These are phyloP conservation scores for Strigamia maritima DNA, from an alignment of 2,888 invertebrate species.

Conservation along the genomic window DNA sequence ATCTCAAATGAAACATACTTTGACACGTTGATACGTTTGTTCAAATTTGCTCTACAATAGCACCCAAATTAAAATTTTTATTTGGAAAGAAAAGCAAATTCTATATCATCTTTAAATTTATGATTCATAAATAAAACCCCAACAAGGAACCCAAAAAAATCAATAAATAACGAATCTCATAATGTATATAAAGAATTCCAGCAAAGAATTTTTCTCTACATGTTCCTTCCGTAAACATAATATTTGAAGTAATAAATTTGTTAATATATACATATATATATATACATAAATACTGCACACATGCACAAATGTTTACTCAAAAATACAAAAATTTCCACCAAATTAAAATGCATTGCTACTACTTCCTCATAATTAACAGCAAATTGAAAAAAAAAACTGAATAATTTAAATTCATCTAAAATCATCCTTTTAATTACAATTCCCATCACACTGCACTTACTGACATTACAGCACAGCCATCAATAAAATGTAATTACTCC, in stretches of 20 bases:
- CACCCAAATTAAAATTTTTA: too few species aligned
- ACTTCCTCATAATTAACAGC: not conserved
- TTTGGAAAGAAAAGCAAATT: too few species aligned
- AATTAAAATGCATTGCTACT: too few species aligned
- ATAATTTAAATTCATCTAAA: not conserved
- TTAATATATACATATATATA: too few species aligned
- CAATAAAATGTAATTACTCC: constrained; percentile 13
- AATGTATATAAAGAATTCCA: not conserved
- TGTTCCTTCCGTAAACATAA: not conserved
- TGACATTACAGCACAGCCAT: not conserved
- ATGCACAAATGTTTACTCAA: not conserved
- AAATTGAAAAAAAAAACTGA: not conserved
- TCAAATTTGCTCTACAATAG: too few species aligned
- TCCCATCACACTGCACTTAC: not conserved
- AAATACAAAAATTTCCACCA: too few species aligned
- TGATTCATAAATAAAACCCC: too few species aligned
- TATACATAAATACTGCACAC: too few species aligned
- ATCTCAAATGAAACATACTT: too few species aligned
- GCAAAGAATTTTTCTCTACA: not conserved
- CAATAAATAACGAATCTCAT: not conserved
- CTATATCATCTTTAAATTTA: too few species aligned
- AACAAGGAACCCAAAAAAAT: too few species aligned
- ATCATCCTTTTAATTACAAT: not conserved
- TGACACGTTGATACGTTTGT: too few species aligned
- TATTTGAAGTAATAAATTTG: not conserved